A percentile compares a stretch with the other conserved stretches of the same genome.
phyloP scores from a whole-genome alignment of 1,140 invertebrate genomes.

The Dolichoris vasculosae region DNA sequence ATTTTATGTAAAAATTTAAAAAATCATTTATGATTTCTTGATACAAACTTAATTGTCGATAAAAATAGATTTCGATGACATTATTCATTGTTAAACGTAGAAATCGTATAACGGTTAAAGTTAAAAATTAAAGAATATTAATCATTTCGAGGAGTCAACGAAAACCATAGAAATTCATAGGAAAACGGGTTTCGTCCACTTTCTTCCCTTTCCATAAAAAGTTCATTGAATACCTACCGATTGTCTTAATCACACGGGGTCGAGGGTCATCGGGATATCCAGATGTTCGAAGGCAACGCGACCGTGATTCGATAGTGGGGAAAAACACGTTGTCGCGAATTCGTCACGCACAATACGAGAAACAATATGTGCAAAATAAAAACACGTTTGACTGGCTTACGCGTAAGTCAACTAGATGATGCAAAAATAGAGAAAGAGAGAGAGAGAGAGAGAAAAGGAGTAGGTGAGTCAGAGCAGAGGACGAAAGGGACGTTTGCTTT shows the following conservation, averaged over 20 bases:
- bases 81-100: not conserved
- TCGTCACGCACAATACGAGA: constrained; percentile 11
- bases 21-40: too few relatives aligned
- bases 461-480: constrained; percentile 20
- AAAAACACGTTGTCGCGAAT: constrained; percentile 21
- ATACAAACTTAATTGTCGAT: too few relatives aligned
- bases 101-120: not conserved
- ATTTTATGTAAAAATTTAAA: too few relatives aligned
- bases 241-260: constrained; percentile 25
- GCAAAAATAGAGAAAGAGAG: constrained; percentile 35
- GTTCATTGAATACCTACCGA: not conserved
- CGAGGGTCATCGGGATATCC: constrained; percentile 29
- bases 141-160: not conserved
- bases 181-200: not conserved
- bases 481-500: not conserved
- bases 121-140: not conserved
- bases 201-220: not conserved
- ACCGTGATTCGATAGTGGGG: not conserved
- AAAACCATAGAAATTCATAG: not conserved
- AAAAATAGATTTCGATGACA: too few relatives aligned
- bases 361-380: constrained; percentile 53
- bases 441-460: constrained; percentile 43
- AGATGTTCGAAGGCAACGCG: constrained; percentile 30
- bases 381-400: not conserved
- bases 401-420: constrained; percentile 19